phyloP scores from a whole-genome alignment of 2,797 vertebrate species.

The Moxostoma hubbsi region DNA sequence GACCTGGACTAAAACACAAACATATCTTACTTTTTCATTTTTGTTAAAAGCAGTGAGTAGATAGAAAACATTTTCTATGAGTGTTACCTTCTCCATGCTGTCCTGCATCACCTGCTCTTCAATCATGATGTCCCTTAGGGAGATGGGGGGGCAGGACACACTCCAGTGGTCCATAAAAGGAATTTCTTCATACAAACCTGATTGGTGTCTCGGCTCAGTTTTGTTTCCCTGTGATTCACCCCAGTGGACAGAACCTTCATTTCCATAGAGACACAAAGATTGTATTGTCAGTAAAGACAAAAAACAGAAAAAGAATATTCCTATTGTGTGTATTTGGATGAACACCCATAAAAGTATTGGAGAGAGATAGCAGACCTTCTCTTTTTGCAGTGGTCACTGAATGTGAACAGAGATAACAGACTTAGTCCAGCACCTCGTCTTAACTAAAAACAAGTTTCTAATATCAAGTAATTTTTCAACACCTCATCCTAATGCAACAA shows the following conservation, averaged over 20 bases:
- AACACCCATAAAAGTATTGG: too few relatives aligned
- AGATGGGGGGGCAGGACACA: constrained; percentile 81
- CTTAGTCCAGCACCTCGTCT: too few relatives aligned
- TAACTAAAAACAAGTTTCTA: too few relatives aligned
- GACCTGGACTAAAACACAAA: constrained; percentile 68
- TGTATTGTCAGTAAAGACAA: neutral
- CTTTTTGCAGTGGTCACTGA: neutral
- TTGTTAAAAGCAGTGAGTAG: neutral
- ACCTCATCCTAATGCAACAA: too few relatives aligned
- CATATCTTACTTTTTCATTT: neutral
- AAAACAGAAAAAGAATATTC: neutral
- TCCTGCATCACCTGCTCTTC: constrained; percentile 92
- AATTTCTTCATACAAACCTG: constrained; percentile 66
- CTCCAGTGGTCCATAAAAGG: constrained; percentile 93
- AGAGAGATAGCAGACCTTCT: neutral
- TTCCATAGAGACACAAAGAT: constrained; percentile 22
- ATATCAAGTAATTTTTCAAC: too few relatives aligned
- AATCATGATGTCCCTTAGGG: constrained; percentile 92
- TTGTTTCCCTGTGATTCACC: constrained; percentile 57
- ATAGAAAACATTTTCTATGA: neutral
- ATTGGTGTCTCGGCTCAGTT: constrained; percentile 56
- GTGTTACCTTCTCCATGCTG: constrained; percentile 83
- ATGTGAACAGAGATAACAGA: neutral
- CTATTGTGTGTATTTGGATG: neutral
- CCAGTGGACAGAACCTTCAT: constrained; percentile 65